Base-by-base conservation (phyloP, 2,797 vertebrate species). In the Decapterus maruadsi region DNA sequence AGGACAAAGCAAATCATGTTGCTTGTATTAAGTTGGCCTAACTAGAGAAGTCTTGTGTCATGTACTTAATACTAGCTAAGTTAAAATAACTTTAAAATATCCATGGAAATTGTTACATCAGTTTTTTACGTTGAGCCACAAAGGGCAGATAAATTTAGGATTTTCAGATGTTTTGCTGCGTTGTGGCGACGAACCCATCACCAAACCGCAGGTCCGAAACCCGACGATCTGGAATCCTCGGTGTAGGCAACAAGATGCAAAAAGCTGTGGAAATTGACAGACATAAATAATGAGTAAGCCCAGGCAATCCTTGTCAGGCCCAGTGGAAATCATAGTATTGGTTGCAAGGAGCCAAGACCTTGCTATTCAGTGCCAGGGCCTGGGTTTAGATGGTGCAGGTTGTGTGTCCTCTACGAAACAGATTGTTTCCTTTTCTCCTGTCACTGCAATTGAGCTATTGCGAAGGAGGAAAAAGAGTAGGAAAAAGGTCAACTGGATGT, bases 401-500 rank as follows among this genome's bases (percentile, higher is more conserved):
- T 87, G 87, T 89, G 89, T 92, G 90, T 94, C 91, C 90, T 90
- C 77, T 89, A 72, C 68, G 72, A 86, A 85, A 90, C 88, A 90
- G 89, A 92, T 90, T 89, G 87, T 92, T 93, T 93, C 81, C 89
- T 89, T 93, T 91, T 84, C 88, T 93, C 91, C 92, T 92, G 92
- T 91, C 91, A 88, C 85, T 92, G 89, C 93, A 92, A 94, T 92
- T 87, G 93, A 94, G 90, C 88, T 91, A 89, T 92, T 89, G 92
- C 86, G 67, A 83, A 88, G 84, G 79, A 87, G 81, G 68, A 79
- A 80, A 84, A 88, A 75, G 86, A 90, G 75, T 82, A 83, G 80
- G 89, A 92, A 92, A 94, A 97, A 96, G 96, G 96, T 97, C 97
- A 97, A 96, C 95, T 94, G 95, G 96, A 97, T 97, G 96, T 96